Percentiles rank a stretch among this genome's conserved stretches.
Evolutionary conservation across 2,113 vertebrate species (phyloP).

Genomic region (Apaloderma vittatum): DNA sequence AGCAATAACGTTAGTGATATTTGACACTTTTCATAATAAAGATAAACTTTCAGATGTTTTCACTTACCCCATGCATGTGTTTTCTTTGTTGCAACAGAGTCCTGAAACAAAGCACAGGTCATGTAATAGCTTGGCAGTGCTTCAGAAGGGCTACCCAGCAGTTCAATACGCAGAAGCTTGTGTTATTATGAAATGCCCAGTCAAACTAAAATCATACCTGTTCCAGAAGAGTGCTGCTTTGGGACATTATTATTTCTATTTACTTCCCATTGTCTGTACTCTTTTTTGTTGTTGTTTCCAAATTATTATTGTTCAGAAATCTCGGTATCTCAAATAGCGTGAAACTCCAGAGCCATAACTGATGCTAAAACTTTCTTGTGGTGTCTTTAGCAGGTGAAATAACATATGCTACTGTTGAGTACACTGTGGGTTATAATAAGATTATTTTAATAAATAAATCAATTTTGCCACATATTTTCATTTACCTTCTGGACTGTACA

Average conservation of each 20-base stretch:
- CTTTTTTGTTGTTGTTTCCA: background rate
- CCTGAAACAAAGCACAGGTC: background rate
- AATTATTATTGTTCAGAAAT: background rate
- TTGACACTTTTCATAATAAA: background rate
- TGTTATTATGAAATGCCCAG: background rate
- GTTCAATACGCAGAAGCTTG: background rate
- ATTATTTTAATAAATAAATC: constrained; percentile 33
- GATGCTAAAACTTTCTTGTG: background rate
- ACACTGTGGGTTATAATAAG: background rate
- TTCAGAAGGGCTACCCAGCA: background rate
- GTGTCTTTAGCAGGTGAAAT: background rate
- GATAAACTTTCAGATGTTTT: background rate
- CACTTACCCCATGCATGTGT: background rate
- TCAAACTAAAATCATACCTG: background rate
- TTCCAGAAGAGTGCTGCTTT: background rate
- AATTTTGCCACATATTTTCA: background rate
- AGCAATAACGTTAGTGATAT: background rate
- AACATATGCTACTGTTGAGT: background rate
- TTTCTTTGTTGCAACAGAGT: background rate
- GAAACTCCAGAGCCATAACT: background rate
- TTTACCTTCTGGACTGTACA: background rate
- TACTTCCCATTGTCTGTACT: background rate
- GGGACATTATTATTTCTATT: background rate
- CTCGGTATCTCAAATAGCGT: background rate
- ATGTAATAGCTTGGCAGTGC: background rate